Percentiles rank a stretch among this genome's conserved stretches.
These are phyloP conservation scores for Pollimyrus isidori DNA, from an alignment of 2,113 vertebrate genomes.

Conservation along the genomic window DNA sequence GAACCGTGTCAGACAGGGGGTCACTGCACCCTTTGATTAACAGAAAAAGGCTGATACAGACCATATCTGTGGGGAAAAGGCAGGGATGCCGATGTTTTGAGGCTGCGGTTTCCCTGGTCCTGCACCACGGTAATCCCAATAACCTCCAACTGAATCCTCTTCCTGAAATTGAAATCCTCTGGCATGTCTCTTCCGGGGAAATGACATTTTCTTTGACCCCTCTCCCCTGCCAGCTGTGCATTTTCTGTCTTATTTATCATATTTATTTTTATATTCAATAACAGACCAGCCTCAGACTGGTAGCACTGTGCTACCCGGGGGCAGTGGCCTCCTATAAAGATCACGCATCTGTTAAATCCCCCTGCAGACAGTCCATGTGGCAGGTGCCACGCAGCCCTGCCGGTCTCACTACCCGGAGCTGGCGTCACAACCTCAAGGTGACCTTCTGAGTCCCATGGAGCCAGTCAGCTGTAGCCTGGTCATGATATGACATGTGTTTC, in stretches of 20 bases:
- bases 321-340: background rate
- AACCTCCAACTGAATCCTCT: background rate
- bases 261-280: background rate
- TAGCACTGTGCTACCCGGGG: background rate
- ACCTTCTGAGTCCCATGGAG: conserved; percentile 40
- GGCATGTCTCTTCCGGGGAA: conserved; percentile 18
- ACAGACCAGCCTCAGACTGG: background rate
- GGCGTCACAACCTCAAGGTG: conserved; percentile 50
- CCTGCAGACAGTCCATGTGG: background rate
- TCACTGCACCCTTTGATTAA: background rate
- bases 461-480: conserved; percentile 53
- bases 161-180: conserved; percentile 19
- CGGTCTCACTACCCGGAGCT: conserved; percentile 36
- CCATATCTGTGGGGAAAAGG: background rate
- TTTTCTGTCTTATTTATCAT: background rate
- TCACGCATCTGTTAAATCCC: background rate
- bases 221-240: background rate
- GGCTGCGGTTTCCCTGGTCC: conserved; percentile 3
- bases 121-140: background rate
- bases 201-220: conserved; percentile 15
- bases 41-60: background rate
- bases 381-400: conserved; percentile 9
- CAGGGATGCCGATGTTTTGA: background rate
- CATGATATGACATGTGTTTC: conserved; percentile 50
- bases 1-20: background rate